phyloP scores from a whole-genome alignment of 2,888 invertebrate species.

The Merodon equestris region DNA sequence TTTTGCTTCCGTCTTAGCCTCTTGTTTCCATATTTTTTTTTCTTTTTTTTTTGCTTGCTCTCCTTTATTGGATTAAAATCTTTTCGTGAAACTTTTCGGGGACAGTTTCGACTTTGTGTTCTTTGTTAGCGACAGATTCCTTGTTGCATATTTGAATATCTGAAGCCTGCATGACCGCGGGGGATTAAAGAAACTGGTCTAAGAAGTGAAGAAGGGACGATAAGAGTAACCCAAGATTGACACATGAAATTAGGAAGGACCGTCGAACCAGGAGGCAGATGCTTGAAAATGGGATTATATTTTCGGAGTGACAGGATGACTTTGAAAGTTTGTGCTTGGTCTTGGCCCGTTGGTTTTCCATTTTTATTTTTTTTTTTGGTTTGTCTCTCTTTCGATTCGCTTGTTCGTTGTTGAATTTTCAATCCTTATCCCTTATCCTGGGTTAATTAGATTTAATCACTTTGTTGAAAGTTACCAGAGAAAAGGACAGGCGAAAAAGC shows the following conservation, averaged over 20 bases:
- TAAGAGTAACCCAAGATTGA: constrained; percentile 25
- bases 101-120: constrained; percentile 45
- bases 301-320: constrained; percentile 58
- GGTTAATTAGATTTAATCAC: constrained; percentile 66
- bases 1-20: constrained; percentile 18
- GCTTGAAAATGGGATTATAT: constrained; percentile 43
- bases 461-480: constrained; percentile 26
- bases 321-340: constrained; percentile 39
- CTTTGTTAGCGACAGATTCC: constrained; percentile 16
- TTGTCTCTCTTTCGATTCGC: constrained; percentile 29
- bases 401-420: constrained; percentile 40
- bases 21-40: constrained; percentile 3
- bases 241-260: constrained; percentile 33
- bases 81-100: constrained; percentile 26
- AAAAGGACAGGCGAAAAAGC: constrained; percentile 1
- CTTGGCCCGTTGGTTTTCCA: constrained; percentile 1
- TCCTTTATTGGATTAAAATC: constrained; percentile 4
- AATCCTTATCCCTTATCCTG: constrained; percentile 54
- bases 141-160: constrained; percentile 57
- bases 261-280: constrained; percentile 23
- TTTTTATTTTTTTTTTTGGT: constrained; percentile 6
- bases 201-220: too few species aligned
- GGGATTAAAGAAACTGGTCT: too few species aligned
- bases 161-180: neutral
- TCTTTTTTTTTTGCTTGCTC: too few species aligned